Conservation (phyloP, 2,113 vertebrate species). For the Egretta garzetta region DNA sequence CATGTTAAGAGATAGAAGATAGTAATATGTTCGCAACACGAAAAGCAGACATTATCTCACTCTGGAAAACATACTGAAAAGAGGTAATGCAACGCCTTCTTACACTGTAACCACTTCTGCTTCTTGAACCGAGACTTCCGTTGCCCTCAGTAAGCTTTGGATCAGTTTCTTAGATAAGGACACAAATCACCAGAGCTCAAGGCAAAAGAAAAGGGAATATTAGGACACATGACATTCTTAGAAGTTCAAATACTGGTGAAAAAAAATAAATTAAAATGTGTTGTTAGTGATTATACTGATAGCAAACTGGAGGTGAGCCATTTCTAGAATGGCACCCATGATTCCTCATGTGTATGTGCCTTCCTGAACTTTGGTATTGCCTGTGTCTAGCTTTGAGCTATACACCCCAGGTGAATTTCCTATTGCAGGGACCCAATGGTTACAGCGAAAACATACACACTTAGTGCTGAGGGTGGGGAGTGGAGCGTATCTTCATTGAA, state of each 20-base stretch:
- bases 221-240: not conserved
- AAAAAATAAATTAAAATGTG: not conserved
- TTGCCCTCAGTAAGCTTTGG: not conserved
- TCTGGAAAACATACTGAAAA: not conserved
- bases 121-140: not conserved
- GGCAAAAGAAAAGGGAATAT: not conserved
- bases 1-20: not conserved
- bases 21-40: not conserved
- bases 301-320: too few relatives aligned
- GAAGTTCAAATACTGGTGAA: not conserved
- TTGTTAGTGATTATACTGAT: not conserved
- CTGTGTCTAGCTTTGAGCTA: not conserved
- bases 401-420: not conserved
- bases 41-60: not conserved
- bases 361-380: not conserved
- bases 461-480: not conserved
- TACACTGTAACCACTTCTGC: not conserved
- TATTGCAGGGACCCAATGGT: accelerated
- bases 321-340: too few relatives aligned
- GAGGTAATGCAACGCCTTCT: not conserved
- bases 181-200: not conserved
- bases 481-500: not conserved
- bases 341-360: not conserved
- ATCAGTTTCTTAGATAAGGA: not conserved
- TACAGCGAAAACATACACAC: not conserved